Conservation (phyloP, 2,888 invertebrate genomes). For the Cryptocheilus praepositus region DNA sequence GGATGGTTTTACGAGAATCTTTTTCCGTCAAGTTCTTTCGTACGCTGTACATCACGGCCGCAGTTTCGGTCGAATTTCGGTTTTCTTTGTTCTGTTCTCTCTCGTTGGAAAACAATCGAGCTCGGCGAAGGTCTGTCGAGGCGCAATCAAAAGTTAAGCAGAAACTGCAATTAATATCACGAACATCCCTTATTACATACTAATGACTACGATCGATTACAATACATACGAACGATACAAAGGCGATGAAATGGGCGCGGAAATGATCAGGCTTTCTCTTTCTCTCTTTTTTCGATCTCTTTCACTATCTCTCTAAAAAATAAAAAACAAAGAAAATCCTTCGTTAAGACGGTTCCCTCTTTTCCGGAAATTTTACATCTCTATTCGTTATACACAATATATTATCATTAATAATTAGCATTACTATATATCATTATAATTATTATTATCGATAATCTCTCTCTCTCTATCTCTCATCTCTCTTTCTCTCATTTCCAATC, state of each 20-base stretch:
- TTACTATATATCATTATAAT: not conserved
- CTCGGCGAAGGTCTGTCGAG: no score
- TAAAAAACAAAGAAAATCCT: not conserved
- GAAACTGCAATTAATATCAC: not conserved
- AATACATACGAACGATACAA: no score
- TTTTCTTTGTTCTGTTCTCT: no score
- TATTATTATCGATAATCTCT: conserved; percentile 8
- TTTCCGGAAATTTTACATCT: conserved; percentile 45
- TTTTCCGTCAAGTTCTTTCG: no score
- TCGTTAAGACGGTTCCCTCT: conserved; percentile 22
- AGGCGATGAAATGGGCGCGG: no score
- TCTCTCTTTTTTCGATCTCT: not conserved
- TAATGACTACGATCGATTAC: no score
- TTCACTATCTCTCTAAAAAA: no score
- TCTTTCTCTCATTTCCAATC: conserved; percentile 30
- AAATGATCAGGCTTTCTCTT: not conserved
- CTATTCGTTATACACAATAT: conserved; percentile 24
- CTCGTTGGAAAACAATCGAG: no score
- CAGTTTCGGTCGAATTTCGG: no score
- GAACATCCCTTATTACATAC: not conserved
- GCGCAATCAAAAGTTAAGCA: not conserved
- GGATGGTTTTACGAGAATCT: no score
- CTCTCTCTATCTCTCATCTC: conserved; percentile 13
- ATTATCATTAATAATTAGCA: conserved; percentile 1
- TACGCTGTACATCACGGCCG: no score